phyloP scores from a whole-genome alignment of 1,140 invertebrate species.

The Anthonomus grandis region DNA sequence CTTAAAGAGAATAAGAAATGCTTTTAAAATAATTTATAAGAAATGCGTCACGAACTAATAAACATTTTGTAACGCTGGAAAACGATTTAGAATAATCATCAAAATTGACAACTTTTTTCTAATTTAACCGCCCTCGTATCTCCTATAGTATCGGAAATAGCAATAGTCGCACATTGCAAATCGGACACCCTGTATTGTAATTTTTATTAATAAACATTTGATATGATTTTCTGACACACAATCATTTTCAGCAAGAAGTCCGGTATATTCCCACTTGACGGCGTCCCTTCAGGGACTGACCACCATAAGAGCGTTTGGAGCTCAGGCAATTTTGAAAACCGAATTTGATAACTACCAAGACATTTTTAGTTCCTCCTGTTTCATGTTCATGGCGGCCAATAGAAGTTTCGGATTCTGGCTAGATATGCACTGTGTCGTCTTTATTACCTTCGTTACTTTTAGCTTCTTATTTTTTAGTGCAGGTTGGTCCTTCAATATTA shows the following conservation, averaged over 20 bases:
- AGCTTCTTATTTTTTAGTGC: slow-evolving; percentile 54
- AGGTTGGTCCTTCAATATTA: slow-evolving; percentile 44
- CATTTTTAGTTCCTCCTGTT: slow-evolving; percentile 62
- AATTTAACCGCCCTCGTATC: no score
- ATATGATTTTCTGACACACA: slow-evolving; percentile 6
- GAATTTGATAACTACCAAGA: slow-evolving; percentile 63
- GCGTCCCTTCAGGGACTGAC: slow-evolving; percentile 74
- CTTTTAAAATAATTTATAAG: no score
- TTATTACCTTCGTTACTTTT: slow-evolving; percentile 55
- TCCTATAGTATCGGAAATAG: no score
- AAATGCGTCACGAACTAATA: background rate
- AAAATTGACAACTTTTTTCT: no score
- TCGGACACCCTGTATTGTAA: background rate
- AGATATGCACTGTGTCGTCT: slow-evolving; percentile 67
- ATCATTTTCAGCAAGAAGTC: slow-evolving; percentile 62
- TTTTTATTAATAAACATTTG: slow-evolving; percentile 5
- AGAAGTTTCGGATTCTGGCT: slow-evolving; percentile 57
- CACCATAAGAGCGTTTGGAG: slow-evolving; percentile 73
- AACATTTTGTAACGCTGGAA: background rate
- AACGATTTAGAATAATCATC: no score
- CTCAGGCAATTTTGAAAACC: slow-evolving; percentile 64
- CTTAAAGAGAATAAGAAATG: no score
- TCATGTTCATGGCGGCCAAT: slow-evolving; percentile 63
- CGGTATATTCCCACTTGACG: slow-evolving; percentile 79
- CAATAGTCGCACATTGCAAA: no score